phyloP scores from a whole-genome alignment of 2,888 invertebrate genomes.

The Cryptocephalus primarius region DNA sequence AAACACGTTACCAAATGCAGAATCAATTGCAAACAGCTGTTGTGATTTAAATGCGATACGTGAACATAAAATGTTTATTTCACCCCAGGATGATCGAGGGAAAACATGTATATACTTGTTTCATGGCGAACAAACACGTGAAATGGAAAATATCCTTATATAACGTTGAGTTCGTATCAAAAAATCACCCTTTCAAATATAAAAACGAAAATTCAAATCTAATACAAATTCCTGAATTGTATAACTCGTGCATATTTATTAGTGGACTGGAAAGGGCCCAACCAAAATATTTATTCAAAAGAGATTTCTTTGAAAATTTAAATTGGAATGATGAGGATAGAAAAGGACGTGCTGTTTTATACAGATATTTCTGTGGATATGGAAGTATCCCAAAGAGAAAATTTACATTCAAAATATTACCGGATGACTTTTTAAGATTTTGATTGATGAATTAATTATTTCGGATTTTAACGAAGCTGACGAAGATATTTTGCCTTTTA shows the following conservation, averaged over 20 bases:
- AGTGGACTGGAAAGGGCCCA: constrained; percentile 17
- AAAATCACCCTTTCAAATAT: constrained; percentile 22
- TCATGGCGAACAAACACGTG: too few relatives aligned
- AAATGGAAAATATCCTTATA: too few relatives aligned
- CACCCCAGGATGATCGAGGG: too few relatives aligned
- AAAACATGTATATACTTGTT: too few relatives aligned
- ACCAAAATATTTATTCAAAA: background rate
- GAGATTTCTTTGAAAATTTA: background rate
- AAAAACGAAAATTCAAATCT: constrained; percentile 35
- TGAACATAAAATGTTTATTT: too few relatives aligned
- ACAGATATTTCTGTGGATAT: background rate
- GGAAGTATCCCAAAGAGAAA: constrained; percentile 14
- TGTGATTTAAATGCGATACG: too few relatives aligned
- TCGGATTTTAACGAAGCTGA: too few relatives aligned
- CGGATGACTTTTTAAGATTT: constrained; percentile 17
- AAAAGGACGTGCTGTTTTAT: background rate
- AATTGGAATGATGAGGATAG: background rate
- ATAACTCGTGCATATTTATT: constrained; percentile 34
- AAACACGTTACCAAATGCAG: too few relatives aligned
- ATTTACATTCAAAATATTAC: constrained; percentile 22
- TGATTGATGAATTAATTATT: constrained; percentile 21
- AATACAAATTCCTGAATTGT: constrained; percentile 34
- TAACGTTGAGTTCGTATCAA: background rate
- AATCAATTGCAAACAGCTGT: too few relatives aligned
- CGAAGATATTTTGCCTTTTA: too few relatives aligned